Conservation (phyloP, 2,888 invertebrate genomes). For the Linyphia triangularis region DNA sequence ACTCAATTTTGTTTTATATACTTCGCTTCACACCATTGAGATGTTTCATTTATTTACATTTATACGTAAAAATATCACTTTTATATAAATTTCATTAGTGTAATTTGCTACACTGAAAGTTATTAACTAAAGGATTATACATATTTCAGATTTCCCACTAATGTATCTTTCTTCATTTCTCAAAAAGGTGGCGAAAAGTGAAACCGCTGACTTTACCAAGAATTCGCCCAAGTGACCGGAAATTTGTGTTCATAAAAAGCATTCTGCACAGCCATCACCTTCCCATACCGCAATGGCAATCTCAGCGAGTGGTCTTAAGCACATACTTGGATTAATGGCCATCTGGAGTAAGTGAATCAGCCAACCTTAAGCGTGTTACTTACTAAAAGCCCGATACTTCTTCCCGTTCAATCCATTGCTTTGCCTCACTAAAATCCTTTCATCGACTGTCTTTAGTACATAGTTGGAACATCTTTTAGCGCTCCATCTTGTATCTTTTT, state of each 20-base stretch:
- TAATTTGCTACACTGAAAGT: too few species aligned
- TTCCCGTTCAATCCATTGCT: background rate
- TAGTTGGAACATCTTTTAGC: background rate
- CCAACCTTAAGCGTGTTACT: background rate
- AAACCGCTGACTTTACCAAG: too few species aligned
- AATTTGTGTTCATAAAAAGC: background rate
- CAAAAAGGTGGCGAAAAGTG: too few species aligned
- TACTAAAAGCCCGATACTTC: background rate
- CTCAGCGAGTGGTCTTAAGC: background rate
- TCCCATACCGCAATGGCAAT: background rate
- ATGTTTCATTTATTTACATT: too few species aligned
- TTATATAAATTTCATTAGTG: too few species aligned
- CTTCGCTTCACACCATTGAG: too few species aligned
- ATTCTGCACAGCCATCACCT: background rate
- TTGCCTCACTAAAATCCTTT: background rate
- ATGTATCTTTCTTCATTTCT: too few species aligned
- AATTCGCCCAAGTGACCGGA: background rate
- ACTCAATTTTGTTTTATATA: too few species aligned
- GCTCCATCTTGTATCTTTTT: conserved; percentile 3
- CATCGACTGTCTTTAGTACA: background rate
- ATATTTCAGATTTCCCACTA: too few species aligned
- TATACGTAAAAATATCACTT: too few species aligned
- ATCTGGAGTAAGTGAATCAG: conserved; percentile 14
- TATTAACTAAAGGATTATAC: too few species aligned
- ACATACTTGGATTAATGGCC: conserved; percentile 12